phyloP scores from a whole-genome alignment of 2,113 vertebrate genomes.

The Amphilophus citrinellus region DNA sequence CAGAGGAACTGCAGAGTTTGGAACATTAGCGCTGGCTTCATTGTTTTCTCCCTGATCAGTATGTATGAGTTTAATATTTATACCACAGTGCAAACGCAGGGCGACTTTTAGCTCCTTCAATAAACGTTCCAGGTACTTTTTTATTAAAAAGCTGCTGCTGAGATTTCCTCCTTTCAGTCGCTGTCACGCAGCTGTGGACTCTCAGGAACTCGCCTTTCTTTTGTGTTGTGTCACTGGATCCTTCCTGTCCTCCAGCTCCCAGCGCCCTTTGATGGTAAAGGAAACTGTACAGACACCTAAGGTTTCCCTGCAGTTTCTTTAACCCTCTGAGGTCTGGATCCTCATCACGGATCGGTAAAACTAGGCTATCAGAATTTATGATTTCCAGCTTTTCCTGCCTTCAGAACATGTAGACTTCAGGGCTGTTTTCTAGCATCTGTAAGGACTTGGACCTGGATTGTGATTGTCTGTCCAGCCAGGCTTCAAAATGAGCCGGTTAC shows the following conservation, averaged over 20 bases:
- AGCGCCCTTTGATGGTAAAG: neutral
- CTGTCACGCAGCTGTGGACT: neutral
- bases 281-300: neutral
- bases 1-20: neutral
- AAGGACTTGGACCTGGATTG: too few species aligned
- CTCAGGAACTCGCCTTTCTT: neutral
- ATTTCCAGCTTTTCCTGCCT: neutral
- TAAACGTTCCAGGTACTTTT: neutral
- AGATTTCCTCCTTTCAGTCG: neutral
- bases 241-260: neutral
- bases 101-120: too few species aligned
- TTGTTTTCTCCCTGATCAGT: neutral
- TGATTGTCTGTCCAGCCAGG: too few species aligned
- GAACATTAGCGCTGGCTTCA: neutral
- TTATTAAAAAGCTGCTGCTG: too few species aligned
- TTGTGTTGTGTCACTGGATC: neutral
- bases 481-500: neutral
- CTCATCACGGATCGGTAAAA: neutral
- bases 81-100: neutral
- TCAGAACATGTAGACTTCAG: too few species aligned
- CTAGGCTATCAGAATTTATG: neutral
- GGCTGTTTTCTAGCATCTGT: too few species aligned
- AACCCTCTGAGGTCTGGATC: neutral
- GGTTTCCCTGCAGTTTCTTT: neutral
- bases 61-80: neutral